A percentile compares a stretch with the other conserved stretches of the same genome.
phyloP scores from a whole-genome alignment of 1,140 invertebrate genomes.

The Portunus trituberculatus region DNA sequence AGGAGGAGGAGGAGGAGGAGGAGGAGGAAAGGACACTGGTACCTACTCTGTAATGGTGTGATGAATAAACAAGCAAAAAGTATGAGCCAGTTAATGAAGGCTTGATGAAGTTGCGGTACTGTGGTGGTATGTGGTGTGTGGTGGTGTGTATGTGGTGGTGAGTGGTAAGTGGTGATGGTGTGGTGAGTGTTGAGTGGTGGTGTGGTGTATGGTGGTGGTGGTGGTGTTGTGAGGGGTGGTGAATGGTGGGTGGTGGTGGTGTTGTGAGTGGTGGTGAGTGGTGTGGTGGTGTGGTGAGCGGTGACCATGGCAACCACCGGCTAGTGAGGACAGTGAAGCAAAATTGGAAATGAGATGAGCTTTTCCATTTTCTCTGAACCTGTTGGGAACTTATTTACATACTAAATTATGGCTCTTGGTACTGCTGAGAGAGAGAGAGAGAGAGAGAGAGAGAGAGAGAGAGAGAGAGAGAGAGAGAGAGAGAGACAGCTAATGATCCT shows the following conservation, averaged over 20 bases:
- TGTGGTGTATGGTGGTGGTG: too few relatives aligned
- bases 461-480: too few relatives aligned
- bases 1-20: background rate
- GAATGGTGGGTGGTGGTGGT: too few relatives aligned
- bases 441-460: background rate
- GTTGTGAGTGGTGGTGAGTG: too few relatives aligned
- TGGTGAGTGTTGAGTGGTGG: background rate
- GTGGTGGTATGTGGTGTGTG: too few relatives aligned
- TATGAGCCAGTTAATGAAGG: slow-evolving; percentile 2
- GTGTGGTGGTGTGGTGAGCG: background rate
- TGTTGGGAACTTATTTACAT: background rate
- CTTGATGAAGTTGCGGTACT: background rate
- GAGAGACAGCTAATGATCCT: too few relatives aligned
- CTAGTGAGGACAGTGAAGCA: background rate
- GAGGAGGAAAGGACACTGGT: background rate
- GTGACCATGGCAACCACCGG: background rate
- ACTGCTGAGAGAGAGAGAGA: background rate
- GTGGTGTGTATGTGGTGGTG: too few relatives aligned
- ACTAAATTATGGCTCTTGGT: background rate
- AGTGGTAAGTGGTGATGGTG: too few relatives aligned
- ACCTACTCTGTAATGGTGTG: background rate
- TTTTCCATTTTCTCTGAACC: slow-evolving; percentile 22
- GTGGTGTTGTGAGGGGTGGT: too few relatives aligned
- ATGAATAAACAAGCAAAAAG: slow-evolving; percentile 1
- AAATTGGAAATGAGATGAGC: slow-evolving; percentile 23